Conservation (phyloP, 2,888 invertebrate species). For the Helicoverpa assulta region DNA sequence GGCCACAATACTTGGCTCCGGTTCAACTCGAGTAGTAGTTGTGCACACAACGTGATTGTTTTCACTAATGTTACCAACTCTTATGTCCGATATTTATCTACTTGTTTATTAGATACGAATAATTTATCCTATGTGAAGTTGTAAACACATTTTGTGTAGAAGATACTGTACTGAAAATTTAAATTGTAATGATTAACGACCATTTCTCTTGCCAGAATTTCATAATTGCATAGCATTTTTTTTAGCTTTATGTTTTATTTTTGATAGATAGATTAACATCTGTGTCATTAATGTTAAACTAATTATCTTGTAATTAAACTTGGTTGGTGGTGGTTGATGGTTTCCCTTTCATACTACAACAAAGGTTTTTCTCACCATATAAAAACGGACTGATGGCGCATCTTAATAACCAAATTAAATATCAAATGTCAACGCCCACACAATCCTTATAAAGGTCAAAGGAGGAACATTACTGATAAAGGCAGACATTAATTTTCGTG, state of each 20-base stretch:
- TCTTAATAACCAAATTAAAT: slow-evolving; percentile 46
- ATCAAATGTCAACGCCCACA: slow-evolving; percentile 52
- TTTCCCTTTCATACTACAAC: slow-evolving; percentile 51
- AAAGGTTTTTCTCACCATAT: slow-evolving; percentile 27
- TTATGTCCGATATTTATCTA: slow-evolving; percentile 24
- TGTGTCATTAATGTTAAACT: slow-evolving; percentile 26
- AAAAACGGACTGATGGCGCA: slow-evolving; percentile 35
- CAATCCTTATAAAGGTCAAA: slow-evolving; percentile 41
- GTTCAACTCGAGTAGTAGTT: slow-evolving; percentile 67
- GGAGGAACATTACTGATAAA: slow-evolving; percentile 24
- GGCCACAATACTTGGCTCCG: slow-evolving; percentile 70
- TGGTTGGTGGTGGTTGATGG: no score
- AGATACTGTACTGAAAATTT: slow-evolving; percentile 9
- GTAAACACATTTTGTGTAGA: slow-evolving; percentile 34
- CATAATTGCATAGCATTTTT: not conserved
- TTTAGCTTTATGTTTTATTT: no score
- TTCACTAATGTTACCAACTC: slow-evolving; percentile 42
- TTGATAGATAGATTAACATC: slow-evolving; percentile 28
- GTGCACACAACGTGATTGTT: slow-evolving; percentile 52
- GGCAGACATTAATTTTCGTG: slow-evolving; percentile 33
- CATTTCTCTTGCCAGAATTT: slow-evolving; percentile 2
- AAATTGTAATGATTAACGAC: slow-evolving; percentile 1
- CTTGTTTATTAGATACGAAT: slow-evolving; percentile 32
- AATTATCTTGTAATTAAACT: slow-evolving; percentile 8
- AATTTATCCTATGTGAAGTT: slow-evolving; percentile 23